phyloP scores from a whole-genome alignment of 2,797 vertebrate species.

The Leptodactylus fallax region DNA sequence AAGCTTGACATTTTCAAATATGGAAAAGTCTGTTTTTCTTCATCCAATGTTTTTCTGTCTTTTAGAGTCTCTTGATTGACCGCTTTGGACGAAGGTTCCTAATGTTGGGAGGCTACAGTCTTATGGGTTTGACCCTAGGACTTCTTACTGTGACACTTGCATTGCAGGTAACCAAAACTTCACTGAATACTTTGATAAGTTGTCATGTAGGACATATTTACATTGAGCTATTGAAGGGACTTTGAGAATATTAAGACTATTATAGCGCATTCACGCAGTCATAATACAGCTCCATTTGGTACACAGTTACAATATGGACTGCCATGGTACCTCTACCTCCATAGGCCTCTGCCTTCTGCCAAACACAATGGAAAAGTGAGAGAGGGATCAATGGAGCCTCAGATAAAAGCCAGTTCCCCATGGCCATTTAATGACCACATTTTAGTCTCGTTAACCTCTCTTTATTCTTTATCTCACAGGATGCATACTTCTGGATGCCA shows the following conservation, averaged over 20 bases:
- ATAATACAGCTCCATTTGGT: too few relatives aligned
- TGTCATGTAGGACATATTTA: background rate
- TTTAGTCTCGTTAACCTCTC: background rate
- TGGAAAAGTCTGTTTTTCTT: too few relatives aligned
- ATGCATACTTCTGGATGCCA: constrained; percentile 76
- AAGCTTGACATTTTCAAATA: too few relatives aligned
- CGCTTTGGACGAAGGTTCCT: constrained; percentile 78
- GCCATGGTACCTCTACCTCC: too few relatives aligned
- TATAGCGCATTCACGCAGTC: too few relatives aligned
- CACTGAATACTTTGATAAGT: background rate
- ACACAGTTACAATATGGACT: too few relatives aligned
- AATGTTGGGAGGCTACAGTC: constrained; percentile 76
- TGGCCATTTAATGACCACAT: too few relatives aligned
- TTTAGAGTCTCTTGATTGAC: constrained; percentile 80
- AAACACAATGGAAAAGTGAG: too few relatives aligned
- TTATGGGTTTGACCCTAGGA: constrained; percentile 76
- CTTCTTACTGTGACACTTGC: constrained; percentile 77
- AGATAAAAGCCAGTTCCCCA: too few relatives aligned
- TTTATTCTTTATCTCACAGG: constrained; percentile 68
- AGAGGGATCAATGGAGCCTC: too few relatives aligned
- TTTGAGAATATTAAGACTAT: too few relatives aligned
- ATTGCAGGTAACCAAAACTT: constrained; percentile 76
- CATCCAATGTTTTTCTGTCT: background rate
- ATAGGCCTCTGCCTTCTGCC: too few relatives aligned
- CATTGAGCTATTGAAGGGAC: background rate